Conservation (phyloP, 2,797 vertebrate genomes). For the Gymnopithys bicolor region DNA sequence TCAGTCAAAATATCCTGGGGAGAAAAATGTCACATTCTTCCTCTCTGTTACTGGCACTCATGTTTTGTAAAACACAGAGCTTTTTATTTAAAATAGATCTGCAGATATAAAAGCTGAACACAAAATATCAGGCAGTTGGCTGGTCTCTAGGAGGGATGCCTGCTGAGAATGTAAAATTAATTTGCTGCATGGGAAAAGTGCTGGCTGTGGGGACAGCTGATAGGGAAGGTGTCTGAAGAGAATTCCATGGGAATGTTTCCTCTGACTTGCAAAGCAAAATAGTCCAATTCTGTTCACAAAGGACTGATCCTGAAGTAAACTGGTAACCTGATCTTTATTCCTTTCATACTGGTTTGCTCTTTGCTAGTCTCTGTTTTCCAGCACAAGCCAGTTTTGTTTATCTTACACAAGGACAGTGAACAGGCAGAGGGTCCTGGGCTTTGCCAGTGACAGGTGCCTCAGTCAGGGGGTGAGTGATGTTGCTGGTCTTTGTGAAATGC, state of each 20-base stretch:
- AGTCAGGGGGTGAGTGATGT: not conserved
- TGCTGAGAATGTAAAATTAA: constrained; percentile 65
- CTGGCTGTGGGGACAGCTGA: constrained; percentile 54
- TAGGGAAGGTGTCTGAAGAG: constrained; percentile 28
- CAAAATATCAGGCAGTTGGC: constrained; percentile 55
- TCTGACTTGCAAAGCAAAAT: not conserved
- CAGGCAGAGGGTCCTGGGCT: not conserved
- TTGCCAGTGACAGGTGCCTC: not conserved
- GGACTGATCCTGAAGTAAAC: not conserved
- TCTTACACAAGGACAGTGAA: not conserved
- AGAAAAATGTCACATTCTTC: constrained; percentile 70
- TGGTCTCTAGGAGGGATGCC: constrained; percentile 51
- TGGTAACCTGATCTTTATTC: not conserved
- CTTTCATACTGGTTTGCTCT: not conserved
- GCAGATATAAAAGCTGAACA: constrained; percentile 55
- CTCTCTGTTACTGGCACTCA: constrained; percentile 52
- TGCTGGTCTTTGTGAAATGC: not conserved
- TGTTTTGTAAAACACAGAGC: constrained; percentile 64
- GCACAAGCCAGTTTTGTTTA: not conserved
- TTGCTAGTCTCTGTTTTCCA: not conserved
- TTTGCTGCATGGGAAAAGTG: constrained; percentile 53
- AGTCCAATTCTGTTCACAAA: not conserved
- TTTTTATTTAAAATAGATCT: constrained; percentile 70
- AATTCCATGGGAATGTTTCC: not conserved
- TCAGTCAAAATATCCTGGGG: constrained; percentile 71